Evolutionary conservation across 2,797 vertebrate species (phyloP), one percentile per base, ranked within the genome.

Genomic region (Bradypodion ventrale): DNA sequence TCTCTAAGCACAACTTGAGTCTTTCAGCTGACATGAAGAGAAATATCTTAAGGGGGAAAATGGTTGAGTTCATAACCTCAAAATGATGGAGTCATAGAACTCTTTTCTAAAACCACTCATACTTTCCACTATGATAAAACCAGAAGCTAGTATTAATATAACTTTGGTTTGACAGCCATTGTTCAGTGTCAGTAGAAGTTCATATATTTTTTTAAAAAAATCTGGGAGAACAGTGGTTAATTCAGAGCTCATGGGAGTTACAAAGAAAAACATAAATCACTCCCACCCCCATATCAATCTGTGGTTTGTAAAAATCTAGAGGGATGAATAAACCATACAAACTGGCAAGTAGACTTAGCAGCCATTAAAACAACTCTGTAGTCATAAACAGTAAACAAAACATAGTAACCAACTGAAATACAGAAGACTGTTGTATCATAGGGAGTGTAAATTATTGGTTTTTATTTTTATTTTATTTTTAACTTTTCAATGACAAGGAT

Each of bases 101-200:
- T 95, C 90, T 93, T 93, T 95, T 90, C 93, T 93, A 88, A 94
- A 92, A 91, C 80, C 2, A 91, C 89, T 96, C 95, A 95, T 82
- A 95, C 87, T 96, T 97, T 97, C 96, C 95, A 95, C 91, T 94
- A 95, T 94, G 95, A 97, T 96, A 96, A 96, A 97, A 95, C 93
- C 95, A 96, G 93, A 95, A 94, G 94, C 88, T 91, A 94, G 88
- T 75, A 68, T 82, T 90, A 94, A 92, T 90, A 91, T 87, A 93
- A 86, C 84, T 74, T 85, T 75, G 56, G 89, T 94, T 94, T 94
- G 93, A 96, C 81, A 92, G 88, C 85, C 91, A 92, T 95, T 95
- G 94, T 95, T 95, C 83, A 88, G 85, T 89, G 89, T 93, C 90
- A 78, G 56, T 75, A 63, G 87, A 87, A 81, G 83, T 86, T 62